Conservation (phyloP, 2,797 vertebrate species). For the Microtus agrestis region DNA sequence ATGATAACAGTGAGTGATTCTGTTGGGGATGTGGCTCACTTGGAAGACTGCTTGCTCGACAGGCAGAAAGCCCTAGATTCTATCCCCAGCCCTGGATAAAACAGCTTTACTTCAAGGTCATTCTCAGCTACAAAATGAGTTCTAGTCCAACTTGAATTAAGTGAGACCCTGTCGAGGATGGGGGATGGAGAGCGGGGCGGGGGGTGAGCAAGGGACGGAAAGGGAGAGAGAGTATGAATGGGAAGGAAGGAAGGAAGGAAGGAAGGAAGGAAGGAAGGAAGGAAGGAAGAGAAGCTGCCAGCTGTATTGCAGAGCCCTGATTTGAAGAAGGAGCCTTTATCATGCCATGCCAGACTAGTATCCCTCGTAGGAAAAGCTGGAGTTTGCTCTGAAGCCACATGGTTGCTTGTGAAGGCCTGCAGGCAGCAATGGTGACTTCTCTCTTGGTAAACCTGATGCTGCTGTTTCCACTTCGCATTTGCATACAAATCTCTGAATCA, state of each 20-base stretch:
- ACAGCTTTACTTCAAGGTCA: neutral
- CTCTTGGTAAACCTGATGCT: constrained; percentile 72
- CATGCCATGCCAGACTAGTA: neutral
- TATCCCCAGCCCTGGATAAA: neutral
- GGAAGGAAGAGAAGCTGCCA: neutral
- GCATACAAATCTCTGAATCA: constrained; percentile 73
- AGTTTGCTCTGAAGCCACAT: neutral
- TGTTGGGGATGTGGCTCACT: neutral
- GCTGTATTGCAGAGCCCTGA: neutral
- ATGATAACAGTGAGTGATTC: neutral
- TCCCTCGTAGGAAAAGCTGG: constrained; percentile 3
- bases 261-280: too few species aligned
- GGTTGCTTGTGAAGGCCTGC: neutral
- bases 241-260: neutral
- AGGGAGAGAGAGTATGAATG: too few species aligned
- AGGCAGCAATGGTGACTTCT: constrained; percentile 53
- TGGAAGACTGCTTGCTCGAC: neutral
- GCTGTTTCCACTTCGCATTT: constrained; percentile 63
- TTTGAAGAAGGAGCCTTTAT: constrained; percentile 11
- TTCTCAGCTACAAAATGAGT: neutral
- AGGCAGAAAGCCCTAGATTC: neutral
- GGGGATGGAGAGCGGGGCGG: too few species aligned
- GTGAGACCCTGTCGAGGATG: neutral
- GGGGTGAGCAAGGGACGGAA: too few species aligned
- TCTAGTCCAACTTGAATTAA: neutral